Percentiles rank a stretch among this genome's conserved stretches.
These are phyloP conservation scores for Heliconius hermathena DNA, from an alignment of 1,140 invertebrate genomes.

Conservation along the genomic window DNA sequence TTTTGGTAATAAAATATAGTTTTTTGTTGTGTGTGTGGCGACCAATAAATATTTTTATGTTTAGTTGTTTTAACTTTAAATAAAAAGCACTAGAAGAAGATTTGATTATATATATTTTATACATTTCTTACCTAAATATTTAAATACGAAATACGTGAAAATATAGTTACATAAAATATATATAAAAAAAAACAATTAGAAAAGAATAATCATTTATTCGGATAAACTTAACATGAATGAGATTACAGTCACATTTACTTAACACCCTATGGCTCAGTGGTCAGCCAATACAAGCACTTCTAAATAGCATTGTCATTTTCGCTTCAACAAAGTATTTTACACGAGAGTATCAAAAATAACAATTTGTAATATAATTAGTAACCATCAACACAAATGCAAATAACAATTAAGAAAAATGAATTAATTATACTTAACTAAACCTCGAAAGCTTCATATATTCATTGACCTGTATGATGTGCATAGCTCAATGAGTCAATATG, in stretches of 20 bases:
- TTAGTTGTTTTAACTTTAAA: background rate
- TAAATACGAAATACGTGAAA: too few relatives aligned
- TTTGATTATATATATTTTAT: too few relatives aligned
- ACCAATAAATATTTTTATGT: background rate
- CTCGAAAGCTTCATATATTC: too few relatives aligned
- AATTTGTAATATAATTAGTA: too few relatives aligned
- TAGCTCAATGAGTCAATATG: too few relatives aligned
- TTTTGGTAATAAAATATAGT: constrained; percentile 6
- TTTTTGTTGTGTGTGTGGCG: background rate
- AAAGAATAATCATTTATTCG: background rate
- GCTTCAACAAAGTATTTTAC: background rate
- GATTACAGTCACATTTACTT: background rate
- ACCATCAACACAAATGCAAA: background rate
- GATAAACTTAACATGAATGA: background rate
- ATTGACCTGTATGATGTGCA: too few relatives aligned
- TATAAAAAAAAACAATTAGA: background rate
- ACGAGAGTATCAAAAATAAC: too few relatives aligned
- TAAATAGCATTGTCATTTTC: background rate
- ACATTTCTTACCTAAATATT: too few relatives aligned
- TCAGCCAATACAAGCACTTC: too few relatives aligned
- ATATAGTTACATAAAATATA: background rate
- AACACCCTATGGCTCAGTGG: background rate
- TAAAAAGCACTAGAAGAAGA: too few relatives aligned
- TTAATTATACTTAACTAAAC: too few relatives aligned
- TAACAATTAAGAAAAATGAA: background rate